Conservation (phyloP, 2,888 invertebrate genomes). For the Junonia oenone region DNA sequence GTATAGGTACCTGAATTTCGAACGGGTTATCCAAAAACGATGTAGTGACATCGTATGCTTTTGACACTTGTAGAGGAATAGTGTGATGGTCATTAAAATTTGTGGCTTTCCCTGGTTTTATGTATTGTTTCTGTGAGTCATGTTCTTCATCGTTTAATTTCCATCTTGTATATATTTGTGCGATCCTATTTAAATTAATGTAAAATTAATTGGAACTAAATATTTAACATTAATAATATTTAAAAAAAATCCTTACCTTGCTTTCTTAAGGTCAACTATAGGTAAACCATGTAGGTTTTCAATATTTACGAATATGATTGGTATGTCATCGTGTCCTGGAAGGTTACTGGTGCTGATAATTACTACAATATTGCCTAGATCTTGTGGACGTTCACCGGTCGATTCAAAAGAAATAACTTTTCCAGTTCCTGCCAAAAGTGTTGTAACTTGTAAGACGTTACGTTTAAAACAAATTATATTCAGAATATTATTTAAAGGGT, state of each 20-base stretch:
- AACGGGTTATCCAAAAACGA: constrained; percentile 24
- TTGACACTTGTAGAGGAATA: constrained; percentile 23
- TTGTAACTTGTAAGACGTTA: no score
- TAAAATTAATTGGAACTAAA: no score
- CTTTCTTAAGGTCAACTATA: constrained; percentile 42
- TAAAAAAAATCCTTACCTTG: no score
- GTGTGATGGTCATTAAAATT: constrained; percentile 30
- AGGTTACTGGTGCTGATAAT: constrained; percentile 54
- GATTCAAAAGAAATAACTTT: constrained; percentile 48
- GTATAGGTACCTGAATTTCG: constrained; percentile 31
- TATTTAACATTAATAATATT: no score
- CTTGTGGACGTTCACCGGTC: constrained; percentile 44
- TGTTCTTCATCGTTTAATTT: constrained; percentile 25
- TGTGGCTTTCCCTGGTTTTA: constrained; percentile 20
- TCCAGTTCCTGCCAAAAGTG: constrained; percentile 54
- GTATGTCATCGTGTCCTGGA: constrained; percentile 59
- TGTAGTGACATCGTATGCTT: constrained; percentile 17
- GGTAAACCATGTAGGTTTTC: constrained; percentile 50
- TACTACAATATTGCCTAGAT: constrained; percentile 51
- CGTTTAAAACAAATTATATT: no score
- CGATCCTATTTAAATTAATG: constrained; percentile 48
- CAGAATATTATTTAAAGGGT: no score
- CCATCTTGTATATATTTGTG: constrained; percentile 56
- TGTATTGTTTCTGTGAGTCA: constrained; percentile 21
- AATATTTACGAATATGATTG: constrained; percentile 58